Evolutionary conservation across 2,888 invertebrate genomes (phyloP), one percentile per base, ranked within the genome.

Genomic region (Eustalomyia histrio): DNA sequence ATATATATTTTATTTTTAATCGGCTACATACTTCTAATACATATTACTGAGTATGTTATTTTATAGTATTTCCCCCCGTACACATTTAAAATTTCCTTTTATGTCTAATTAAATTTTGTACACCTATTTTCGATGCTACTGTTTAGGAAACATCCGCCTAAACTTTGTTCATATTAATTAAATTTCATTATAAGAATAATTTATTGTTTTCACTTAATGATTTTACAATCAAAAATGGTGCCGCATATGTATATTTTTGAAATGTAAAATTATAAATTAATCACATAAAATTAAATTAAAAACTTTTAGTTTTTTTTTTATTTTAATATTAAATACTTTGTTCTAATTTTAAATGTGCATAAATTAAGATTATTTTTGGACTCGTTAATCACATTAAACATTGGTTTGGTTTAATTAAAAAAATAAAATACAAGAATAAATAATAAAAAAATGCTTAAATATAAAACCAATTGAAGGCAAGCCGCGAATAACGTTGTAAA

Each of bases 281-380:
- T 47, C 3, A 47, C 43, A n/a, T 47, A 8, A 39, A 39, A 47
- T 47, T 47, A 47, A 47, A 5, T 47, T 47, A 2, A 14, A 43
- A 12, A 43, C 21, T 21, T 61, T 39, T 21, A 14, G 10, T n/a
- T 47, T 10, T 58, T 21, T 33, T 29, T 57, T 43, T 14, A 9
- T 21, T 58, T 63, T 52, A 52, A 52, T 63, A 76, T 39, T 50
- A 75, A 57, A 1, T 52, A 63, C 33, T 72, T 76, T 80, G 61
- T 76, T 72, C 57, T 74, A 69, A 76, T 67, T 72, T 76, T 14
- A 81, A 76, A 78, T 74, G 65, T 74, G 69, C 69, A 81, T 78
- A 74, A 78, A 76, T 81, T 80, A 73, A 68, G 73, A 73, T 73
- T 52, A 69, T 29, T 68, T 68, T n/a, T 69, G 18, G 68, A 65